Percentiles rank a stretch among this genome's conserved stretches.
phyloP scores from a whole-genome alignment of 1,140 invertebrate genomes.

The Lamellibrachia luymesi region DNA sequence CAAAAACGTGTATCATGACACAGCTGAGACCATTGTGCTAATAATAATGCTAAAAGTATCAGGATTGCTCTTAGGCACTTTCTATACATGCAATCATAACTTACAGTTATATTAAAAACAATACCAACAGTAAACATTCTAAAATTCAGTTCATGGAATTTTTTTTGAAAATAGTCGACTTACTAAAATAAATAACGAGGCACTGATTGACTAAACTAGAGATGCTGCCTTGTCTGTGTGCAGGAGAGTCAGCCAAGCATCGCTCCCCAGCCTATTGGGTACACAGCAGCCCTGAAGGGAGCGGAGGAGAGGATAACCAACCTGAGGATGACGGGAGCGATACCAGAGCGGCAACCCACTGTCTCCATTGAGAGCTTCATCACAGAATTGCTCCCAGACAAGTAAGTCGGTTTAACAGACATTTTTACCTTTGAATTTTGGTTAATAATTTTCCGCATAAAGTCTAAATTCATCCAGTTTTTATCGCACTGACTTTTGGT shows the following conservation, averaged over 20 bases:
- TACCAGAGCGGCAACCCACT: constrained; percentile 66
- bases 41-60: too few relatives aligned
- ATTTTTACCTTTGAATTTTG: too few relatives aligned
- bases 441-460: too few relatives aligned
- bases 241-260: constrained; percentile 50
- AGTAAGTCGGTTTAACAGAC: constrained; percentile 55
- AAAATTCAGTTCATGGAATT: not conserved
- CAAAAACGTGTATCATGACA: too few relatives aligned
- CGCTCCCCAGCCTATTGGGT: constrained; percentile 72
- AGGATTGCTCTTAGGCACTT: too few relatives aligned
- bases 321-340: constrained; percentile 38
- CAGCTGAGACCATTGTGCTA: too few relatives aligned
- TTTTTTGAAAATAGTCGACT: not conserved
- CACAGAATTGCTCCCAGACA: constrained; percentile 72
- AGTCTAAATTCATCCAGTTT: too few relatives aligned
- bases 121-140: not conserved
- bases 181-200: not conserved
- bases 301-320: constrained; percentile 52
- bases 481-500: too few relatives aligned
- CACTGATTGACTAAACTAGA: not conserved
- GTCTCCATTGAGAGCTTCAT: constrained; percentile 78
- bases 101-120: too few relatives aligned
- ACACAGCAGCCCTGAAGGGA: constrained; percentile 70
- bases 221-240: not conserved
- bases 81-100: too few relatives aligned